Base-by-base conservation (phyloP, 2,113 vertebrate species). In the Larimichthys polyactis region DNA sequence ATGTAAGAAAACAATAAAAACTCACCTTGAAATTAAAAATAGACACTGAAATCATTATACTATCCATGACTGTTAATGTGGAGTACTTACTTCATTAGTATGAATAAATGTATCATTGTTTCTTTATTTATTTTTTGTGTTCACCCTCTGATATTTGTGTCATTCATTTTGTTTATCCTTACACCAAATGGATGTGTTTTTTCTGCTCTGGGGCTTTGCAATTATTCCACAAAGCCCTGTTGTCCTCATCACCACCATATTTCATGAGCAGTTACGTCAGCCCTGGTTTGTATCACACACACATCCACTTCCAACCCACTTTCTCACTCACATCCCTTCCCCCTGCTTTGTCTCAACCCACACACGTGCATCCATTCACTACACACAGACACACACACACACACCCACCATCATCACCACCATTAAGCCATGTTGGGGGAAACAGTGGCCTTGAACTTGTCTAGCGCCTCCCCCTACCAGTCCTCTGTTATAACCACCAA, bases 381-480 rank as follows among this genome's bases (percentile, higher is more conserved):
- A 43, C 63, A 60, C 64, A 52, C 36, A 22, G 70, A 68, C 76
- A 71, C 48, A 22, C 71, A 29, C 71, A 57, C 64, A 52, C 36
- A 22, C 73, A 68, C 77, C 74, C 75, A 73, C 71, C 72, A 71
- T 64, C 62, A 84, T n/a, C 70, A 57, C 73, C 75, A 86, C 58
- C 79, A 89, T 86, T 72, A 90, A 54, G 81, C 82, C 55, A 75
- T 84, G 72, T 67, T 78, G 36, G 79, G 71, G 70, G 68, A 89
- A 86, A 86, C 60, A 14, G 87, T 71, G 70, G 90, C 91, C 90
- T 92, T 94, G 93, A 95, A 94, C 93, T 93, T 93, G 91, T 90
- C 86, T 83, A 40, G 65, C 91, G 79, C 91, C 92, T 79, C 90
- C 92, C 82, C 86, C 88, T 64, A 82, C 69, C 76, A 77, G 79